Evolutionary conservation across 2,113 vertebrate genomes (phyloP).

Genomic region (Panurus biarmicus): DNA sequence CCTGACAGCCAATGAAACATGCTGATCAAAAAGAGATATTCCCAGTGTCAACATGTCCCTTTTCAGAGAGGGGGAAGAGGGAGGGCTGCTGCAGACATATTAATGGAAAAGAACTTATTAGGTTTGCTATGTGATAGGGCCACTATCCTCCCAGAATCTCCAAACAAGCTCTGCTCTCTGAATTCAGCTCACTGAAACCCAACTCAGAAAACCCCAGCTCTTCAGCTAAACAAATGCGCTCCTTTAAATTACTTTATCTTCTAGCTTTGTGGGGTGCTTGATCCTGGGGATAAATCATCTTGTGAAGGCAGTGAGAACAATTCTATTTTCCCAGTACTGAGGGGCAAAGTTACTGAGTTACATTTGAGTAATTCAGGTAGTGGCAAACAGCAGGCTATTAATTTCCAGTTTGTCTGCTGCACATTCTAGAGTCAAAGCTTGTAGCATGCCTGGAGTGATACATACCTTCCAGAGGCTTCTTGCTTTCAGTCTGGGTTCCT

Average conservation of each 20-base stretch:
- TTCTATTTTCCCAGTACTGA: neutral
- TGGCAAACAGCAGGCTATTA: neutral
- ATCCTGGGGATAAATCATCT: neutral
- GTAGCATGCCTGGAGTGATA: neutral
- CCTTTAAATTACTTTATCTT: neutral
- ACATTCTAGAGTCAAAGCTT: neutral
- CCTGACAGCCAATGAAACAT: neutral
- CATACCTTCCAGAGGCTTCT: constrained; percentile 67
- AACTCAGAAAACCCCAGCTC: neutral
- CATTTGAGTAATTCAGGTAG: neutral
- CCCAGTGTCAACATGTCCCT: neutral
- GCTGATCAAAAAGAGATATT: neutral
- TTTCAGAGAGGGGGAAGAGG: neutral
- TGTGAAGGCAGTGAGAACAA: neutral
- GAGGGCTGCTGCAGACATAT: neutral
- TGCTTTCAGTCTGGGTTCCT: constrained; percentile 66
- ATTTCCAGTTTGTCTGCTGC: neutral
- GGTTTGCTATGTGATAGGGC: neutral
- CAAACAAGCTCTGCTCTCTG: neutral
- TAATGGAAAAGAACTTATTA: neutral
- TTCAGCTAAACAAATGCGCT: neutral
- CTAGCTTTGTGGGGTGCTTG: neutral
- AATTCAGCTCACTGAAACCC: neutral
- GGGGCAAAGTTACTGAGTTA: neutral
- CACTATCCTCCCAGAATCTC: neutral